phyloP scores from a whole-genome alignment of 1,140 invertebrate species.

The Orius laevigatus region DNA sequence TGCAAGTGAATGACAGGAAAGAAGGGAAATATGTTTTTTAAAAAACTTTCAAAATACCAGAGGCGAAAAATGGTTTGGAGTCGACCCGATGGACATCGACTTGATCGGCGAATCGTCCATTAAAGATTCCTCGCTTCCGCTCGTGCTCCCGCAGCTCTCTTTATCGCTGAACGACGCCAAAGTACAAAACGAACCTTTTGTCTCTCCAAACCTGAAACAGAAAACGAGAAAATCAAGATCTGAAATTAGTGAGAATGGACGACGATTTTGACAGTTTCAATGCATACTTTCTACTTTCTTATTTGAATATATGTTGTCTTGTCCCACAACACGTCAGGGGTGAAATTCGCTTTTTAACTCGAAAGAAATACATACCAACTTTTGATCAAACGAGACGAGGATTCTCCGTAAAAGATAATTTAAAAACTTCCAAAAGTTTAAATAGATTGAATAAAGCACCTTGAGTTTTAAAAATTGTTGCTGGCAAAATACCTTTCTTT shows the following conservation, averaged over 20 bases:
- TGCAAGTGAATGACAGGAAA: slow-evolving; percentile 1
- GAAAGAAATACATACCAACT: too few species aligned
- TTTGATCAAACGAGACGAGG: too few species aligned
- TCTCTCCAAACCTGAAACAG: slow-evolving; percentile 39
- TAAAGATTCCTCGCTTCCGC: background rate
- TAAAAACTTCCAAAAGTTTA: too few species aligned
- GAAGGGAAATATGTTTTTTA: slow-evolving; percentile 3
- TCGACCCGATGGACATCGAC: background rate
- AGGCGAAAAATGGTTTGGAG: background rate
- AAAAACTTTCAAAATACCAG: background rate
- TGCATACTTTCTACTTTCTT: too few species aligned
- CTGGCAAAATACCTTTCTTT: too few species aligned
- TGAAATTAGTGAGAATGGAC: slow-evolving; percentile 3
- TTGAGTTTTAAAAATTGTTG: too few species aligned
- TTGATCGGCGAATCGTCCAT: background rate
- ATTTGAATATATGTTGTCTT: too few species aligned
- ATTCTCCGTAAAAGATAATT: too few species aligned
- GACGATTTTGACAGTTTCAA: too few species aligned
- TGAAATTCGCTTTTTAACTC: too few species aligned
- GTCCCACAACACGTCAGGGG: too few species aligned
- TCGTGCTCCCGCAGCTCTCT: slow-evolving; percentile 26
- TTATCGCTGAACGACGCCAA: slow-evolving; percentile 40
- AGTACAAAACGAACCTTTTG: slow-evolving; percentile 43
- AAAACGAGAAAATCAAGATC: slow-evolving; percentile 12
- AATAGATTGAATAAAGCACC: too few species aligned